Evolutionary conservation across 2,888 invertebrate genomes (phyloP), one percentile per base, ranked within the genome.

Genomic region (Epiblema foenella): DNA sequence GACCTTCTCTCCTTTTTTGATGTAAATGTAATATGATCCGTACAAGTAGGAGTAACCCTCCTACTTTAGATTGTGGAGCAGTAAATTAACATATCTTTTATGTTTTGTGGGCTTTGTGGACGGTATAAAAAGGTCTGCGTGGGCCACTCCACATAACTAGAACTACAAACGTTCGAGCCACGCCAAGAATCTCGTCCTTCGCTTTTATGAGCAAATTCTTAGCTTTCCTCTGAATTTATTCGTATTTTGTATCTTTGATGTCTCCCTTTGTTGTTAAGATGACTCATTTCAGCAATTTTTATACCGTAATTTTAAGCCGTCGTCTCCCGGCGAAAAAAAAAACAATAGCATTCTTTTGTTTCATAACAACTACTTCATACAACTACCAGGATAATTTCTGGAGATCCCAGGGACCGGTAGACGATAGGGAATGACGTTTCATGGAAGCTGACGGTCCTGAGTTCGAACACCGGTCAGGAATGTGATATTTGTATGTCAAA

Each of bases 131-230:
- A 59, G 33, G 46, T 29, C 18, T 12, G 29, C 17, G 46, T 46
- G 65, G 54, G 46, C 3, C 12, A 56, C 59, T 33, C 49, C 46
- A 29, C 46, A 65, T 51, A 29, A 58, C 29, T 33, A 59, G 20
- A 59, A 52, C 46, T 29, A 33, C 46, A n/a, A 58, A 33, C 33
- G 54, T 4, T 60, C 42, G 24, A 63, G 63, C 54, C n/a, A 59
- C 20, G 63, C 37, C 24, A 51, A 59, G 64, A 68, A 68, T 72
- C 54, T 58, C 51, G 51, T 49, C 72, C 57, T 18, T 59, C 63
- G 64, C 68, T 72, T 64, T 72, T 68, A 72, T 64, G 72, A 68
- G 54, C 29, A 46, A 52, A 72, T 72, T 59, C 72, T 39, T 64
- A 63, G 33, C 72, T 65, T 72, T 33, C 10, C 49, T 54, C 18